phyloP scores from a whole-genome alignment of 2,888 invertebrate species.

The Tenthredo amoena region DNA sequence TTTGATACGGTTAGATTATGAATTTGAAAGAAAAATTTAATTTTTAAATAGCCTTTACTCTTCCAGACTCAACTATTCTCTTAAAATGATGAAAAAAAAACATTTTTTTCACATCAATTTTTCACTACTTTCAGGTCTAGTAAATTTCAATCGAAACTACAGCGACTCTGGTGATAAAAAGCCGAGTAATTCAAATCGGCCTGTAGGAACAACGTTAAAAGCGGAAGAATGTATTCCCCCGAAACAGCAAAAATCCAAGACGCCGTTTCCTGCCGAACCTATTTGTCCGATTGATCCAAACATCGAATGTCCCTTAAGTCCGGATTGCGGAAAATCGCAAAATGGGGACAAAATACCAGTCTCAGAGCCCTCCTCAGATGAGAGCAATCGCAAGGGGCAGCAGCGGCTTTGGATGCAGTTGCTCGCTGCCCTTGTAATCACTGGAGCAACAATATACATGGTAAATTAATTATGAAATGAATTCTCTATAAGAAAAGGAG shows the following conservation, averaged over 20 bases:
- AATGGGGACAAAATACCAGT: neutral
- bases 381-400: conserved; percentile 54
- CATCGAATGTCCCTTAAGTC: conserved; percentile 40
- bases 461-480: conserved; percentile 58
- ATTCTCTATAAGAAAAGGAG: neutral
- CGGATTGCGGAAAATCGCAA: neutral
- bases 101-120: neutral
- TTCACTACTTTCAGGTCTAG: conserved; percentile 60
- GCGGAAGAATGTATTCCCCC: conserved; percentile 70
- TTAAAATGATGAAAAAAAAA: neutral
- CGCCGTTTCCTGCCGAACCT: neutral
- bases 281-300: conserved; percentile 40
- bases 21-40: neutral
- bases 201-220: conserved; percentile 67
- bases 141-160: conserved; percentile 60
- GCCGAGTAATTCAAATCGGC: conserved; percentile 57
- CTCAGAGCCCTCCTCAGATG: conserved; percentile 9
- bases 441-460: conserved; percentile 69
- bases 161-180: conserved; percentile 63
- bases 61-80: neutral
- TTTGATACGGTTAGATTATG: neutral
- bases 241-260: conserved; percentile 12
- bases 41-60: neutral
- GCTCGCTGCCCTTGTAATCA: conserved; percentile 69
- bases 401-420: conserved; percentile 72